These are phyloP conservation scores for Xestia ashworthii DNA, from an alignment of 2,888 invertebrate species.

Conservation along the genomic window DNA sequence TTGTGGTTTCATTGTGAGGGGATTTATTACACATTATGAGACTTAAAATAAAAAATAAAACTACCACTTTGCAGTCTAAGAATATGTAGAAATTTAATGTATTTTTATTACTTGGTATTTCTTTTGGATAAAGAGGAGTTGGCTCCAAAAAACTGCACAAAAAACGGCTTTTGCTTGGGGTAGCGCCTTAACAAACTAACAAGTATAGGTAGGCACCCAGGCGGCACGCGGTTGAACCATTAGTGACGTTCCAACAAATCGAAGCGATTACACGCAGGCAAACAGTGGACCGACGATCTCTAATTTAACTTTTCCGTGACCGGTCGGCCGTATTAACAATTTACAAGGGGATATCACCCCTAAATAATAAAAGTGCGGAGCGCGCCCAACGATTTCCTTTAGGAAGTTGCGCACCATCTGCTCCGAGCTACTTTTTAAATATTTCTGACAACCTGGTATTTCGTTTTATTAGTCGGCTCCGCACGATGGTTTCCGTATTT, in stretches of 20 bases:
- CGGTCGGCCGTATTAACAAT: slow-evolving; percentile 79
- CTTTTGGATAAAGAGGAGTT: too few species aligned
- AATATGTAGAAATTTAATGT: too few species aligned
- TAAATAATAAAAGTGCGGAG: slow-evolving; percentile 84
- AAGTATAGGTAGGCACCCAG: slow-evolving; percentile 55
- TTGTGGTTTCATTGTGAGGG: too few species aligned
- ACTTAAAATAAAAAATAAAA: too few species aligned
- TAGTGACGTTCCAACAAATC: slow-evolving; percentile 79
- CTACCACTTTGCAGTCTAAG: too few species aligned
- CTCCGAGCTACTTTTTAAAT: slow-evolving; percentile 75
- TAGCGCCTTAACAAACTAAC: slow-evolving; percentile 57
- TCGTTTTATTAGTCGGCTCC: slow-evolving; percentile 61
- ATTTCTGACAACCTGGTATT: slow-evolving; percentile 75
- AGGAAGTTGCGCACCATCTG: slow-evolving; percentile 76
- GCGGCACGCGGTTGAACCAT: slow-evolving; percentile 68
- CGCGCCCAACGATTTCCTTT: slow-evolving; percentile 80
- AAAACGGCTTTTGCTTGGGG: too few species aligned
- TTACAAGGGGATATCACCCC: slow-evolving; percentile 84
- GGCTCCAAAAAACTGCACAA: too few species aligned
- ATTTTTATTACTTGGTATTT: too few species aligned
- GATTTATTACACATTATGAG: too few species aligned
- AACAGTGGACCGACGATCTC: slow-evolving; percentile 76
- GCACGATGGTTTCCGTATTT: slow-evolving; percentile 56
- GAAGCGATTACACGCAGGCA: slow-evolving; percentile 78
- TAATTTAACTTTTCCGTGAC: slow-evolving; percentile 87